These are phyloP conservation scores for Sebastes umbrosus DNA, from an alignment of 2,797 vertebrate species.

Conservation along the genomic window DNA sequence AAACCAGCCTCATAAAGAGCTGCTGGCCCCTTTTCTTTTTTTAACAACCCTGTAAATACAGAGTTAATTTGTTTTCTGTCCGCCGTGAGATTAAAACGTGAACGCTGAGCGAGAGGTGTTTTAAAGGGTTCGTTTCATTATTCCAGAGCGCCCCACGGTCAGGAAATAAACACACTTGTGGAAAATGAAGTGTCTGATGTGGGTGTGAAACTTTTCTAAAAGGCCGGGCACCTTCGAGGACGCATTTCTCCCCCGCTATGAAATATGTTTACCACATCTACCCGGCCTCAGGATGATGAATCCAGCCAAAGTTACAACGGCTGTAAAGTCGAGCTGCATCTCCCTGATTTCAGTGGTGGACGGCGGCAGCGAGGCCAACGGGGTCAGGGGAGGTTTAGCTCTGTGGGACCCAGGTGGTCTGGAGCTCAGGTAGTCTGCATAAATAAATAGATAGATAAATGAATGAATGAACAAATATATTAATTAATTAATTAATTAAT, in stretches of 20 bases:
- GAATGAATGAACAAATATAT: too few relatives aligned
- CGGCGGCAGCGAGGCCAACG: not conserved
- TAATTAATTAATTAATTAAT: too few relatives aligned
- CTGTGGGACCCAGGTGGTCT: slow-evolving; percentile 60
- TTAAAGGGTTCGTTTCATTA: slow-evolving; percentile 65
- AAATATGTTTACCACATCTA: slow-evolving; percentile 47
- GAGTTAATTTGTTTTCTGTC: slow-evolving; percentile 70
- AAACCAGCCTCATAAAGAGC: slow-evolving; percentile 66
- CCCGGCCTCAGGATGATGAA: slow-evolving; percentile 48
- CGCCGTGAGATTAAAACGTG: slow-evolving; percentile 45
- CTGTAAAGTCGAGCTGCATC: slow-evolving; percentile 63
- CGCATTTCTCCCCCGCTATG: slow-evolving; percentile 8
- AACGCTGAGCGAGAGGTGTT: slow-evolving; percentile 58
- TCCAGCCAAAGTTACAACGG: slow-evolving; percentile 49
- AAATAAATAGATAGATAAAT: too few relatives aligned
- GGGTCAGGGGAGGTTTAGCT: not conserved
- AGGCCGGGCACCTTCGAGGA: not conserved
- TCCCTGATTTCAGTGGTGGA: slow-evolving; percentile 29
- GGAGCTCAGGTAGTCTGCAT: slow-evolving; percentile 32
- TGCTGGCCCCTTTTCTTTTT: slow-evolving; percentile 18
- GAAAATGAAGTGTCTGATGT: slow-evolving; percentile 65
- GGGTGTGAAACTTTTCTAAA: slow-evolving; percentile 44
- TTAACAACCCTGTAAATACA: slow-evolving; percentile 74
- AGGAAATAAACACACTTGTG: slow-evolving; percentile 66
- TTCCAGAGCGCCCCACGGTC: slow-evolving; percentile 42